Conservation (phyloP, 1,140 invertebrate genomes). For the Drosophila ficusphila region DNA sequence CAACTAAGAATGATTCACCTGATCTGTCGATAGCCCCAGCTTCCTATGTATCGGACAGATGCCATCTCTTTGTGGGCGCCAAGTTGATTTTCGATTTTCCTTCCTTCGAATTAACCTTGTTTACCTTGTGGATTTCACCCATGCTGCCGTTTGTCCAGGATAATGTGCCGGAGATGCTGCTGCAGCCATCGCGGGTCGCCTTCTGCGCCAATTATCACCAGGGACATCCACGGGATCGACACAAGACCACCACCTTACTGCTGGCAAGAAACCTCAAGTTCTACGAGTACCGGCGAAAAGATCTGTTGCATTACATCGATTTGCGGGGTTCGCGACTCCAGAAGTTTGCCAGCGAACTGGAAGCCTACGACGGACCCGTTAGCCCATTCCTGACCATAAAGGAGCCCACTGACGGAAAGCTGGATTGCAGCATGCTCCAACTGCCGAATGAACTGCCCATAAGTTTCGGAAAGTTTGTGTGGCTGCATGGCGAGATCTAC, state of each 20-base stretch:
- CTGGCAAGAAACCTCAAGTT: constrained; percentile 40
- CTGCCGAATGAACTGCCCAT: constrained; percentile 43
- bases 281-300: constrained; percentile 59
- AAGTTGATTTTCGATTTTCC: too few species aligned
- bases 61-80: too few species aligned
- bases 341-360: constrained; percentile 2
- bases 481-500: constrained; percentile 46
- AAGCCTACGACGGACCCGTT: constrained; percentile 45
- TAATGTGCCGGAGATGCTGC: constrained; percentile 57
- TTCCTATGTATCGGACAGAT: too few species aligned
- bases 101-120: constrained; percentile 6
- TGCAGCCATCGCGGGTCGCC: constrained; percentile 42
- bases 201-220: constrained; percentile 47
- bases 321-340: constrained; percentile 12
- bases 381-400: constrained; percentile 51
- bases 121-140: constrained; percentile 4
- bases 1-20: too few species aligned
- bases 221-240: background rate
- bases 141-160: constrained; percentile 47
- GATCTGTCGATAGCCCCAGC: background rate
- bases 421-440: constrained; percentile 48
- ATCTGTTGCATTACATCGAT: constrained; percentile 57
- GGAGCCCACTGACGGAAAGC: background rate
- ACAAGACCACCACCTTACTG: constrained; percentile 27
- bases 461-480: constrained; percentile 53